Base-by-base conservation (phyloP, 2,113 vertebrate genomes). In the Neodontobutis hainanensis region DNA sequence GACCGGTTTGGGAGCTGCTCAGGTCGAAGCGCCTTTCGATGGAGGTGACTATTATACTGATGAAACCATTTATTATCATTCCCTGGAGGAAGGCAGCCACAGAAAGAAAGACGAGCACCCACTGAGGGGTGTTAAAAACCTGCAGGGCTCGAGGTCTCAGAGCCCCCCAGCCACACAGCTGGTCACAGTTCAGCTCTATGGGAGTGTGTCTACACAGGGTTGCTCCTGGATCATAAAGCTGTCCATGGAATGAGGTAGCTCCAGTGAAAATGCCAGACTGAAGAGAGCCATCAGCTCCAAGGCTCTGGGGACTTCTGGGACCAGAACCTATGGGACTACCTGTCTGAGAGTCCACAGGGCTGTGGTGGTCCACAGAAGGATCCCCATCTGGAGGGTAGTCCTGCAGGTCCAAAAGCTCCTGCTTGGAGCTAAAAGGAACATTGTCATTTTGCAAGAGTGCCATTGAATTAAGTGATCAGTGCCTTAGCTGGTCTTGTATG, bases 11-110 rank as follows among this genome's bases (percentile, higher is more conserved):
- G 85, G 95, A 97, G 83, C 97, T 98, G 76, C 84, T 95, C 60
- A 99, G 93, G 81, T 98, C 94, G 0, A 95, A 99, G 49, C 97
- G 95, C 1, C 95, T 92, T 77, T 99, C 97, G 0, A 99, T 94
- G 79, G 97, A 96, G 3, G 96, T 99, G 86, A 99, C 90, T 66
- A 97, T 95, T 0, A 96, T 97, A 86, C 95, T 99, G 68, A 98
- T 92, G 78, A 99, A 94, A 70, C 97, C 97, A 0, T 98, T 99
- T 44, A 98, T 93, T 0, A 94, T 96, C 95, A 98, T 95, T 48
- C 97, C 97, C 88, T 99, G 97, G 50, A 99, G 92, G 87, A 98
- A 98, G 15, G 96, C 94, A 14, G 96, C 96, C 19, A 86, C 59
- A 0, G 95, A 96, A 0, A 98, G 93, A 83, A 98, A 97, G 68